Conservation (phyloP, 1,140 invertebrate species). For the Sinonovacula constricta region DNA sequence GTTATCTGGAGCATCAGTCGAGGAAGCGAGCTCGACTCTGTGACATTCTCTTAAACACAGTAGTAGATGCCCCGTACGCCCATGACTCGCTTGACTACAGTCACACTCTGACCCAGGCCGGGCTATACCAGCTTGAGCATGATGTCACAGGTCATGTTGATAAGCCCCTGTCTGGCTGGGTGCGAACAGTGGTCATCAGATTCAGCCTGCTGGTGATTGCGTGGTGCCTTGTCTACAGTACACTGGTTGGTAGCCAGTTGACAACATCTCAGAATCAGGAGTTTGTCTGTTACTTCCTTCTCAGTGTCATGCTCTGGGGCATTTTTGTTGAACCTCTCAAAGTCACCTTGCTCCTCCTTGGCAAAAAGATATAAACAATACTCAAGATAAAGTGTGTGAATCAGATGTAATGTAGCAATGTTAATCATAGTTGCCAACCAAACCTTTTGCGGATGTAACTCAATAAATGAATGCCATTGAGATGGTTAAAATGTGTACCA, state of each 20-base stretch:
- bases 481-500: too few relatives aligned
- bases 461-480: too few relatives aligned
- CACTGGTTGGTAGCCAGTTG: slow-evolving; percentile 23
- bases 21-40: not conserved
- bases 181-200: slow-evolving; percentile 2
- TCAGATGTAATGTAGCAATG: too few relatives aligned
- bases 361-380: too few relatives aligned
- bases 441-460: too few relatives aligned
- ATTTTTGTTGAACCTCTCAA: slow-evolving; percentile 11
- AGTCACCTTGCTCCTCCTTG: too few relatives aligned
- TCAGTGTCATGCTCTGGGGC: slow-evolving; percentile 8
- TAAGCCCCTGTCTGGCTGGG: slow-evolving; percentile 18
- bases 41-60: not conserved
- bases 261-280: slow-evolving; percentile 23
- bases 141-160: slow-evolving; percentile 21
- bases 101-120: slow-evolving; percentile 28
- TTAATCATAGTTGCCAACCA: too few relatives aligned
- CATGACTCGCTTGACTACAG: slow-evolving; percentile 24
- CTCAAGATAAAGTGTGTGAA: too few relatives aligned
- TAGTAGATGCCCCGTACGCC: slow-evolving; percentile 24
- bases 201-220: slow-evolving; percentile 5
- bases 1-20: not conserved
- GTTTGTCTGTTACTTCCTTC: slow-evolving; percentile 30
- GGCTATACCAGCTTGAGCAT: slow-evolving; percentile 41
- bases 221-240: slow-evolving; percentile 12